Percentiles rank a stretch among this genome's conserved stretches.
phyloP scores from a whole-genome alignment of 2,797 vertebrate genomes.

The Potorous gilbertii region DNA sequence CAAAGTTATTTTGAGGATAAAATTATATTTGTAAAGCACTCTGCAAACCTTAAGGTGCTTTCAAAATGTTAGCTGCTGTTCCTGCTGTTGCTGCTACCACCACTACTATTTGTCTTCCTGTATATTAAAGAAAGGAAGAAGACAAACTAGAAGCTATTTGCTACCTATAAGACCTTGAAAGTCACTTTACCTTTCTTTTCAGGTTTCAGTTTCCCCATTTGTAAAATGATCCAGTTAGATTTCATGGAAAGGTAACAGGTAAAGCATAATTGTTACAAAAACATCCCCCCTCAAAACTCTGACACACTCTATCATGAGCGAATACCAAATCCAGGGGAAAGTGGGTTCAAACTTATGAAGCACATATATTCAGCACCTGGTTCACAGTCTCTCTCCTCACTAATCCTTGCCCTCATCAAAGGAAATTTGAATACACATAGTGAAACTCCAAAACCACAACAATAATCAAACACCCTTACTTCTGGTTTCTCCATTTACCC shows the following conservation, averaged over 20 bases:
- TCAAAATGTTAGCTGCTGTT: too few species aligned
- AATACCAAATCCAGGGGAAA: neutral
- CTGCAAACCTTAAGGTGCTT: neutral
- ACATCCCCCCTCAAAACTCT: neutral
- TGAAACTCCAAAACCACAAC: neutral
- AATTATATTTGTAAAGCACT: neutral
- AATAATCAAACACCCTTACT: neutral
- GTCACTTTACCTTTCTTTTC: neutral
- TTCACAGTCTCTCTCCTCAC: neutral
- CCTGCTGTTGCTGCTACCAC: neutral
- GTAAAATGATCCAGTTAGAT: neutral
- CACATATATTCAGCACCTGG: neutral
- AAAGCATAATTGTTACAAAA: neutral
- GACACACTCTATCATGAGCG: neutral
- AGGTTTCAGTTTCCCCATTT: neutral
- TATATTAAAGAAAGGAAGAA: neutral
- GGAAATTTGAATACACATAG: neutral
- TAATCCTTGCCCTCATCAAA: neutral
- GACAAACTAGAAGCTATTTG: neutral
- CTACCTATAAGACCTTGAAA: neutral
- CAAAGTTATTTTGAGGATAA: neutral
- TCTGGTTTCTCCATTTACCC: neutral
- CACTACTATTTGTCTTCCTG: neutral
- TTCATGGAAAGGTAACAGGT: neutral
- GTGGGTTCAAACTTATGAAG: neutral